Conservation (phyloP, 2,797 vertebrate genomes). For the Scleropages formosus region DNA sequence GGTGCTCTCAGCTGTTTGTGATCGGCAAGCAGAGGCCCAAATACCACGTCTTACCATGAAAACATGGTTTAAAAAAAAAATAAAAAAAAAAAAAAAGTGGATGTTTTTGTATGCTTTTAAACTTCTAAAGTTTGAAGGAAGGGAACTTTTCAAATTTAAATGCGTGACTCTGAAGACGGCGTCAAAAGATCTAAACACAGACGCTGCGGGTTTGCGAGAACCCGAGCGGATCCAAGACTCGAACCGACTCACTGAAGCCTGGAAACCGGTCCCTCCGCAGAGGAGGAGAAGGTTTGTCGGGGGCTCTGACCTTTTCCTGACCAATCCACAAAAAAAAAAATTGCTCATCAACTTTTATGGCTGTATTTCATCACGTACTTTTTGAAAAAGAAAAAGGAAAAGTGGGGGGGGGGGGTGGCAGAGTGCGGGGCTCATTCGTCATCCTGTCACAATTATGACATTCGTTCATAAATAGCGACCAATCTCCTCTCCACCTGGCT, state of each 20-base stretch:
- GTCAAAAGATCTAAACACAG: not conserved
- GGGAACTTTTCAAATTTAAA: not conserved
- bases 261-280: conserved; percentile 65
- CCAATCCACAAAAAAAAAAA: conserved; percentile 70
- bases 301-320: conserved; percentile 62
- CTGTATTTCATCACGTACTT: conserved; percentile 71
- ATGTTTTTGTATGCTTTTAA: too few relatives aligned
- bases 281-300: conserved; percentile 33
- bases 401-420: conserved; percentile 46
- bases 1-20: too few relatives aligned
- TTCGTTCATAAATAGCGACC: conserved; percentile 82
- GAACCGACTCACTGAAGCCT: conserved; percentile 54
- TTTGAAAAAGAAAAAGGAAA: conserved; percentile 58
- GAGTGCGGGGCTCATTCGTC: conserved; percentile 69
- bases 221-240: conserved; percentile 70
- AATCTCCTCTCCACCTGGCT: conserved; percentile 75
- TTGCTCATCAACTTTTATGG: conserved; percentile 69
- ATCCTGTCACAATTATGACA: conserved; percentile 84
- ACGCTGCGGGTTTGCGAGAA: conserved; percentile 35
- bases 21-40: too few relatives aligned
- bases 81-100: too few relatives aligned
- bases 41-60: too few relatives aligned
- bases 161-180: not conserved
- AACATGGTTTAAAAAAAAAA: too few relatives aligned
- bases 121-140: too few relatives aligned